These are phyloP conservation scores for Saccostrea echinata DNA, from an alignment of 1,140 invertebrate species.

Conservation along the genomic window DNA sequence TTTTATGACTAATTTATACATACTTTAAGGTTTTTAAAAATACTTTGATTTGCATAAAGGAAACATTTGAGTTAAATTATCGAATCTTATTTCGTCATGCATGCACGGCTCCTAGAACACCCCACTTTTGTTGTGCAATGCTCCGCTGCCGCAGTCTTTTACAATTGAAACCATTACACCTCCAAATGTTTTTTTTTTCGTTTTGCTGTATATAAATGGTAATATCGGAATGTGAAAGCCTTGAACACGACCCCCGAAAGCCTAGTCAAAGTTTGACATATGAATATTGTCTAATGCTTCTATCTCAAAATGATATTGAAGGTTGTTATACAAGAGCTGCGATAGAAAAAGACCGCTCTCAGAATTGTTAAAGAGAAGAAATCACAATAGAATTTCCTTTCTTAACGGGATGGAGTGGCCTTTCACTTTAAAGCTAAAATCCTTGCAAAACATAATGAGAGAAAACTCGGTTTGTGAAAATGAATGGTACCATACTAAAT, in stretches of 20 bases:
- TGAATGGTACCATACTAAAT: constrained; percentile 17
- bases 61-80: constrained; percentile 31
- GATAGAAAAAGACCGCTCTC: not conserved
- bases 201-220: not conserved
- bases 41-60: constrained; percentile 20
- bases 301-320: not conserved
- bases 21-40: constrained; percentile 25
- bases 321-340: not conserved
- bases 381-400: not conserved
- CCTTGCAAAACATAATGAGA: not conserved
- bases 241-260: constrained; percentile 1
- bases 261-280: not conserved
- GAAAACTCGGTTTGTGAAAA: not conserved
- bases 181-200: not conserved
- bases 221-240: constrained; percentile 2
- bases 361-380: not conserved
- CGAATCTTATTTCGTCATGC: constrained; percentile 27
- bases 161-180: constrained; percentile 27
- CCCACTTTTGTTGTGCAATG: constrained; percentile 11
- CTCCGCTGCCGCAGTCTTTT: not conserved
- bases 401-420: not conserved
- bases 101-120: not conserved
- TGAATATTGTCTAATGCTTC: constrained; percentile 18
- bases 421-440: not conserved
- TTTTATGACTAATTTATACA: constrained; percentile 36